Evolutionary conservation across 1,140 invertebrate genomes (phyloP).

Genomic region (Lasaia peninsularis): DNA sequence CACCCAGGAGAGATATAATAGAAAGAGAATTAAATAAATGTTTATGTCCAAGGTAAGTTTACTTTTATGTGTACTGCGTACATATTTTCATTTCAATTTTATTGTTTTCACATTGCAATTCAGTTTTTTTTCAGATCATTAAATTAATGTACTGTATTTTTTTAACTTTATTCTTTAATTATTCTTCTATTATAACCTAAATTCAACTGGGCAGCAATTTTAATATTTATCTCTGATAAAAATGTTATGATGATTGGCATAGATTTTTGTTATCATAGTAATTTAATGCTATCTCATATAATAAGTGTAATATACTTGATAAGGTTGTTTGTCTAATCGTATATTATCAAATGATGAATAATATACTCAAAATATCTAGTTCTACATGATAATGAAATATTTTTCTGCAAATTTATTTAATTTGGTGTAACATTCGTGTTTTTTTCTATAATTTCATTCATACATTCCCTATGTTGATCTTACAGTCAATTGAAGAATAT

Average conservation of each 20-base stretch:
- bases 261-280: conserved; percentile 1
- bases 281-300: neutral
- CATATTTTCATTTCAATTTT: too few relatives aligned
- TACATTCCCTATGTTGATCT: too few relatives aligned
- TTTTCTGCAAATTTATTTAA: neutral
- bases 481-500: too few relatives aligned
- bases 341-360: neutral
- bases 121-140: too few relatives aligned
- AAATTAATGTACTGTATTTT: too few relatives aligned
- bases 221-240: conserved; percentile 14
- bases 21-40: too few relatives aligned
- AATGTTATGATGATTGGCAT: neutral
- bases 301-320: conserved; percentile 6
- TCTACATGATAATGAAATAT: neutral
- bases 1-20: too few relatives aligned
- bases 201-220: neutral
- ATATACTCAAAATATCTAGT: neutral
- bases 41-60: too few relatives aligned
- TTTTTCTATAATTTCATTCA: neutral
- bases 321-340: neutral
- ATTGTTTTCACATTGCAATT: too few relatives aligned
- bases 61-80: too few relatives aligned
- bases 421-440: neutral
- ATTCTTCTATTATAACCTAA: too few relatives aligned
- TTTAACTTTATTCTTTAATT: too few relatives aligned